Percentiles rank a stretch among this genome's conserved stretches.
Evolutionary conservation across 2,113 vertebrate species (phyloP).

Genomic region (Rallus limicola): DNA sequence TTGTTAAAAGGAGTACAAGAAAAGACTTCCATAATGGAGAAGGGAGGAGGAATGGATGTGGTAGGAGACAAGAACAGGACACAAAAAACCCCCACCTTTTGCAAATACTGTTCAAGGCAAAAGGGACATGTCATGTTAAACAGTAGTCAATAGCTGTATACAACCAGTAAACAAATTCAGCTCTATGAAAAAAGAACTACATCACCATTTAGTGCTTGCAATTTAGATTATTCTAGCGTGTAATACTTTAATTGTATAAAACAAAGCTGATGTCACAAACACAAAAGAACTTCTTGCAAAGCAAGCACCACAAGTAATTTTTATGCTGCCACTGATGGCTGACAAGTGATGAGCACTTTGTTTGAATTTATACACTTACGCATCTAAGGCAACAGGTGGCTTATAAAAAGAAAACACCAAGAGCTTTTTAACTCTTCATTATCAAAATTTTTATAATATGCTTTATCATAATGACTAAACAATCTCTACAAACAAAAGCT

Average conservation of each 20-base stretch:
- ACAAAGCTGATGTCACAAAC: constrained; percentile 93
- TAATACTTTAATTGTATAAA: constrained; percentile 96
- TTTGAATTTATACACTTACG: constrained; percentile 79
- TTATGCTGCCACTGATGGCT: constrained; percentile 82
- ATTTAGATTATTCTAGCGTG: constrained; percentile 96
- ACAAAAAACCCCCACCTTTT: constrained; percentile 34
- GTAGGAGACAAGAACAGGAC: constrained; percentile 50
- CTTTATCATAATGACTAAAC: constrained; percentile 54
- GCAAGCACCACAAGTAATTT: constrained; percentile 88
- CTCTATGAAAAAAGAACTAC: constrained; percentile 81
- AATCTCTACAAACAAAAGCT: constrained; percentile 45
- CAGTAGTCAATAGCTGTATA: constrained; percentile 86
- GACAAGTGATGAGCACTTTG: constrained; percentile 89
- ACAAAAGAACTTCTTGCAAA: constrained; percentile 88
- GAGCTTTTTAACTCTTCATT: constrained; percentile 73
- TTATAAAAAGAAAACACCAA: constrained; percentile 78
- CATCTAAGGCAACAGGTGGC: constrained; percentile 80
- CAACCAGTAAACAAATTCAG: constrained; percentile 91
- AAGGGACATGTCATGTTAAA: constrained; percentile 85
- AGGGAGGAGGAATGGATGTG: constrained; percentile 10
- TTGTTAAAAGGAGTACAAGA: constrained; percentile 47
- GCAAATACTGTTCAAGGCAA: constrained; percentile 51
- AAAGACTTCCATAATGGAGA: constrained; percentile 55
- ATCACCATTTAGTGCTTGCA: constrained; percentile 87
- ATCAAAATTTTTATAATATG: constrained; percentile 60